These are phyloP conservation scores for Eugnorisma glareosa DNA, from an alignment of 2,888 invertebrate genomes.

Conservation along the genomic window DNA sequence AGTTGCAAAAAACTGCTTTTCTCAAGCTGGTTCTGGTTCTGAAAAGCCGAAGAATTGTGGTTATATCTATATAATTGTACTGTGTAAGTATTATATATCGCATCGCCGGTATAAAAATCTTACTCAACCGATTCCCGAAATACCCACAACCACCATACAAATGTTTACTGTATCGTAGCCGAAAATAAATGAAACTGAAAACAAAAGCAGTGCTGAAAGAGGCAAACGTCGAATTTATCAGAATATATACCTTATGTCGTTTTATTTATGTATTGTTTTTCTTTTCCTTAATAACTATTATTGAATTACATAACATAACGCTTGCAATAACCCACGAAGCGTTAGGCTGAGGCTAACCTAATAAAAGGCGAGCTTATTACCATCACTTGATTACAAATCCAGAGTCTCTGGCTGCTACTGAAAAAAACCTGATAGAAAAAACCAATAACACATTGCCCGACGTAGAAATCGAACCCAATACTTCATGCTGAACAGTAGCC, in stretches of 20 bases:
- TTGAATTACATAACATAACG: not conserved
- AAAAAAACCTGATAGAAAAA: not conserved
- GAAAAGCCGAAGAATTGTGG: conserved; percentile 1
- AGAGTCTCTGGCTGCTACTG: not conserved
- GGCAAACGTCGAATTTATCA: conserved; percentile 4
- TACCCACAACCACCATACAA: conserved; percentile 42
- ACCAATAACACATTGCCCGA: not conserved
- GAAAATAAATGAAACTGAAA: conserved; percentile 38
- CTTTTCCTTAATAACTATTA: conserved; percentile 11
- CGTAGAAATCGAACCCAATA: not conserved
- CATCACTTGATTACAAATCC: not conserved
- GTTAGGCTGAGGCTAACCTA: not conserved
- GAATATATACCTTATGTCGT: not conserved
- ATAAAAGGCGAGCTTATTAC: not conserved
- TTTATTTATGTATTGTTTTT: not conserved
- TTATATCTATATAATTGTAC: conserved; percentile 5
- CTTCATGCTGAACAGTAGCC: not conserved
- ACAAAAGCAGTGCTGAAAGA: conserved; percentile 47
- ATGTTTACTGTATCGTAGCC: conserved; percentile 50
- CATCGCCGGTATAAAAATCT: conserved; percentile 47
- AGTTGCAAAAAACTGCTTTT: not conserved
- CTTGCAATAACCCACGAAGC: not conserved
- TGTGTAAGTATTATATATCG: conserved; percentile 21
- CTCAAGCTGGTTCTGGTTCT: not conserved
- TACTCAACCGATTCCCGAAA: conserved; percentile 55